Evolutionary conservation across 1,140 invertebrate genomes (phyloP), one percentile per base, ranked within the genome.

Genomic region (Bombus polaris): DNA sequence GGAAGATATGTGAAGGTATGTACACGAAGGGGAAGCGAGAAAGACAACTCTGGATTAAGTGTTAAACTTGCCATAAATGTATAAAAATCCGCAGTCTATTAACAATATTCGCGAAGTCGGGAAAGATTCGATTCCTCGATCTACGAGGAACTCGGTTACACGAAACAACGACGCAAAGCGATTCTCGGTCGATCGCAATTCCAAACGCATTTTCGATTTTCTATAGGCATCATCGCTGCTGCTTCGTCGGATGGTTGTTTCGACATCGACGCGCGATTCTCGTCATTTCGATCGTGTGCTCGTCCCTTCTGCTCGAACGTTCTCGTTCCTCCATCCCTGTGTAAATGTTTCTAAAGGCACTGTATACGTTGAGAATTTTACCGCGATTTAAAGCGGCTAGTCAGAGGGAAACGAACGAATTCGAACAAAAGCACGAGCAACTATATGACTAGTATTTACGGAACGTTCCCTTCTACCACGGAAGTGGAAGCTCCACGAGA

Each of bases 371-470:
- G 65, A 66, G 65, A 66, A 66, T 37, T 25, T n/a, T 22, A 12
- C 44, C 25, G 47, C 35, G 32, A 35, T 47, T 53, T 3, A 6
- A 13, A 57, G 32, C 28, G 22, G 32, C 32, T n/a, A 59, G 71
- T 47, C 65, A 22, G n/a, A 81, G 44, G 25, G 59, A 35, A 78
- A 86, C 73, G 73, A 89, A 72, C 62, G 82, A 85, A 71, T 89
- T 82, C 86, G 83, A 83, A 81, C 77, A 88, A 76, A 77, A 88
- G 72, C 57, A 90, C 74, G 71, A 86, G 72, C 74, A 28, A 72
- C 62, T 53, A 32, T 78, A 65, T 88, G 88, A 90, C 88, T 91
- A 88, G 89, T 75, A 90, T 89, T 86, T 81, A 86, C 59, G 53
- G 74, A 82, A 42, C 66, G 70, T 22, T 75, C 35, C 59, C 53